Evolutionary conservation across 2,888 invertebrate species (phyloP).

Genomic region (Sesia apiformis): DNA sequence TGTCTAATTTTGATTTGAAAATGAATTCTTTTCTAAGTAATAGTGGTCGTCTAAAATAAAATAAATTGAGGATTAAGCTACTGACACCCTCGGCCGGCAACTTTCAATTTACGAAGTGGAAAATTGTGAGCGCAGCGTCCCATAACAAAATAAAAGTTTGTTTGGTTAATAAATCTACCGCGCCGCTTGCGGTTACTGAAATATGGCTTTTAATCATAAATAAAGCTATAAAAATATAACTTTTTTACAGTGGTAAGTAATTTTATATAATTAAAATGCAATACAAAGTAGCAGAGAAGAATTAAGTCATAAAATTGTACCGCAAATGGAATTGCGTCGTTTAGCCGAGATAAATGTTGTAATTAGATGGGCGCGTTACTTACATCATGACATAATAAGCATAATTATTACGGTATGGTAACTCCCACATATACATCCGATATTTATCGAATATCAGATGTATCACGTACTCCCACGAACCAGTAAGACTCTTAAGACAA

Average conservation of each 20-base stretch:
- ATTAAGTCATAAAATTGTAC: constrained; percentile 4
- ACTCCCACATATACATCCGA: background rate
- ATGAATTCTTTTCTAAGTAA: background rate
- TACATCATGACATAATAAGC: background rate
- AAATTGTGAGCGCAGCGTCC: constrained; percentile 24
- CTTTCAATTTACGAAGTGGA: constrained; percentile 23
- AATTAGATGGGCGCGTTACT: constrained; percentile 4
- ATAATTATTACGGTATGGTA: background rate
- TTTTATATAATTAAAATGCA: background rate
- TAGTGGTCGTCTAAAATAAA: no score
- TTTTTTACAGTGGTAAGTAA: background rate
- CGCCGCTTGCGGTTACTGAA: constrained; percentile 2
- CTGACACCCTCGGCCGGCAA: constrained; percentile 14
- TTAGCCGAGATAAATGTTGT: constrained; percentile 8
- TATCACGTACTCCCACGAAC: no score
- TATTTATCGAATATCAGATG: no score
- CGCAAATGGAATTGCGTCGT: constrained; percentile 7
- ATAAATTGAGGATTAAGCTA: background rate
- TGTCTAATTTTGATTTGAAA: background rate
- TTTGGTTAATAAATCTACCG: constrained; percentile 4
- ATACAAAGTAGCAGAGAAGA: constrained; percentile 1
- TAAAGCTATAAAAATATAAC: constrained; percentile 7
- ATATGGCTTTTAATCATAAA: background rate
- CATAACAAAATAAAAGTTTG: constrained; percentile 25
- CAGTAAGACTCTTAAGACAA: no score